Base-by-base conservation (phyloP, 2,113 vertebrate species). In the Bettongia penicillata region DNA sequence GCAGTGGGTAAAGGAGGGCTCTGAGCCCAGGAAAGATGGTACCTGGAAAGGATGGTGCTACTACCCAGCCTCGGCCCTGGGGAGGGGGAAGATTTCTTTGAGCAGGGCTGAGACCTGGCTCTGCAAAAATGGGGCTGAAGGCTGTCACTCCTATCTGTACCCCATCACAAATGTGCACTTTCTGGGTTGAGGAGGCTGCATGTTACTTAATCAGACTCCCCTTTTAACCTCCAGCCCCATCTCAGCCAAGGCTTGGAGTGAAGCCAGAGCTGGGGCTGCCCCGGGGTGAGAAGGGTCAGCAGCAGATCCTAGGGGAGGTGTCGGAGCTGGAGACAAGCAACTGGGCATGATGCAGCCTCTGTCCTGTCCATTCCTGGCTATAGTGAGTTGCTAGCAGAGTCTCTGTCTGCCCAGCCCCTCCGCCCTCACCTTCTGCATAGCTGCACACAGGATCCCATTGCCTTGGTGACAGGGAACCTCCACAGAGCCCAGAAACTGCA, bases 391-490 rank as follows among this genome's bases (percentile, higher is more conserved):
- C 84, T 52, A 0, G 3, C 22, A 51, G 90, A 37, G 6, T 26
- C 28, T 37, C 9, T 48, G 8, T 31, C 55, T n/a, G n/a, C 4
- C 57, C 50, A 57, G 16, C 8, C 2, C 61, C n/a, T 43, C 53
- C 37, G 37, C 3, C 0, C 98, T 96, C 97, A 99, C 99, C 99
- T 99, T 99, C 98, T 99, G 99, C 99, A 99, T 99, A 97, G 99
- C 99, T 0, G 99, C 99, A 3, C 99, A 99, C 48, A 99, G 98
- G 97, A 99, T 99, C 49, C 99, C 99, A 0, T 99, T 99, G 95
- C 99, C 99, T 98, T 99, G 99, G 98, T 99, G 99, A 98, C 99
- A 99, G 2, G 99, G 99, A 12, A 99, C 99, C 97, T 99, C 99
- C 97, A 99, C 99, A 0, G 99, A 99, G 94, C 99, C 99, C 98